Conservation (phyloP, 2,797 vertebrate genomes). For the Pseudomugil gertrudae region DNA sequence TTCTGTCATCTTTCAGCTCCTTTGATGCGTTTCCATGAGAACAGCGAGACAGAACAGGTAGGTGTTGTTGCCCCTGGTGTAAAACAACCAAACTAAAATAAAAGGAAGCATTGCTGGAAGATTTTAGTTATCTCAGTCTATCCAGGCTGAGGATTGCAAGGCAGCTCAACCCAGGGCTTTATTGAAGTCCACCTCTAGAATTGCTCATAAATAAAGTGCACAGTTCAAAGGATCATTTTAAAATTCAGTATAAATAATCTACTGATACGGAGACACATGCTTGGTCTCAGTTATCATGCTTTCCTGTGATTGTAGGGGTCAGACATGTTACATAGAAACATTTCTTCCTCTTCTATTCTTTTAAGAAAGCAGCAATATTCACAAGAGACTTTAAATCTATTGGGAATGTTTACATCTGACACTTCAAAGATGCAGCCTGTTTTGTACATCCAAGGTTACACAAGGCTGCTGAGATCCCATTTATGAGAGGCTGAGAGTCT, state of each 20-base stretch:
- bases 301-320: slow-evolving; percentile 1
- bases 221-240: slow-evolving; percentile 4
- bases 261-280: not conserved
- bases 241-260: not conserved
- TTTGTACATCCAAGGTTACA: slow-evolving; percentile 59
- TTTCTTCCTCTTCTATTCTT: not conserved
- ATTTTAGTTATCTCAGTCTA: slow-evolving; percentile 54
- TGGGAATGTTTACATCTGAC: slow-evolving; percentile 42
- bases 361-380: slow-evolving; percentile 10
- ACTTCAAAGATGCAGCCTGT: slow-evolving; percentile 49
- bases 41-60: slow-evolving; percentile 65
- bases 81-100: slow-evolving; percentile 57
- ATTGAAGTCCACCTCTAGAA: slow-evolving; percentile 8
- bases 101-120: slow-evolving; percentile 45
- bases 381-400: slow-evolving; percentile 38
- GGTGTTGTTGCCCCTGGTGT: slow-evolving; percentile 68
- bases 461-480: slow-evolving; percentile 64
- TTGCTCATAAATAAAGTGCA: slow-evolving; percentile 23
- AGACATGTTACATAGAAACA: not conserved
- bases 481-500: slow-evolving; percentile 64
- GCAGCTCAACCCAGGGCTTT: slow-evolving; percentile 18
- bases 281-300: slow-evolving; percentile 6
- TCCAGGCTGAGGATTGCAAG: slow-evolving; percentile 33
- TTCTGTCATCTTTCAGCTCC: slow-evolving; percentile 56
- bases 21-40: slow-evolving; percentile 79